Evolutionary conservation across 2,888 invertebrate genomes (phyloP), one percentile per base, ranked within the genome.

Genomic region (Andrena praecox): DNA sequence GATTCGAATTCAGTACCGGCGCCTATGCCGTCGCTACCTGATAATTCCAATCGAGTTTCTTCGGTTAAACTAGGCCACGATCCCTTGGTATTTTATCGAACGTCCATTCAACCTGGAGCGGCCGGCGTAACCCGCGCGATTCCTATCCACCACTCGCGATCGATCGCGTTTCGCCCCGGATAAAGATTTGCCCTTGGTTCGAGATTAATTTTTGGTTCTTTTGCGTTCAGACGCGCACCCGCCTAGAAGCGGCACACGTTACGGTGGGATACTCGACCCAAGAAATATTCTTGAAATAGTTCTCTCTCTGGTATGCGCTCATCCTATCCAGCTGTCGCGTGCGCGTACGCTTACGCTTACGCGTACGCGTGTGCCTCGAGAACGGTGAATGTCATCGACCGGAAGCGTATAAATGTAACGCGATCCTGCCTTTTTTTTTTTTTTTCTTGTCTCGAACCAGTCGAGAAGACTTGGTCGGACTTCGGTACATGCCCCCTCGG

Each of bases 341-440:
- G 69, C 20, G 52, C 7, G n/a, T 52, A 52, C 50, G 52, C 6
- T 20, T 52, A 52, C 50, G 52, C 6, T 20, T 52, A 52, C 76
- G 80, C 66, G 16, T 16, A 52, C 59, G 29, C 73, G 64, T n/a
- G 24, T 71, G 31, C 64, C 64, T 33, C 73, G 80, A 64, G 77
- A 80, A 78, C 83, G 87, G 80, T 81, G 80, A 85, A 87, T 85
- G 85, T 77, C 82, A 42, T 83, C 59, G 83, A 87, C 85, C 91
- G 92, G 91, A 91, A 91, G 90, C 73, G 87, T 76, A 89, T 89
- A 88, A 91, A 91, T 90, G 89, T 91, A 91, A 82, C 90, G 89
- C 90, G 90, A 92, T 88, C 68, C 20, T 24, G 60, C 27, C 67
- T 60, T 71, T 82, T 78, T 73, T 52, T 52, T 60, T 71, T 82